Evolutionary conservation across 2,888 invertebrate species (phyloP).

Genomic region (Mechanitis messenoides): DNA sequence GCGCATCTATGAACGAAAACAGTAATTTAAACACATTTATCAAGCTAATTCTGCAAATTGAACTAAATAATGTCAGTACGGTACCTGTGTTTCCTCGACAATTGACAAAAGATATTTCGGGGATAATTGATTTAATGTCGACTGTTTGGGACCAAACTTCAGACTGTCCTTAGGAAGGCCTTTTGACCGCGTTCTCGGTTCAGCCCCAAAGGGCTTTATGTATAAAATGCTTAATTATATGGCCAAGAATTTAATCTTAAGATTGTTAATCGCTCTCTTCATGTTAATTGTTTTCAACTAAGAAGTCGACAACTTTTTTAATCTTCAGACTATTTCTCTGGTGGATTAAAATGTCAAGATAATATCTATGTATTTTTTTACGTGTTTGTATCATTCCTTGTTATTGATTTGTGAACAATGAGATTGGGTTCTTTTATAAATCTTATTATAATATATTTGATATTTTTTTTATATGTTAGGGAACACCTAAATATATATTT

Average conservation of each 20-base stretch:
- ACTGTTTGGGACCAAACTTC: conserved; percentile 27
- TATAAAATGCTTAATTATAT: neutral
- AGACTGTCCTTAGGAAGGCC: conserved; percentile 37
- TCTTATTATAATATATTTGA: no score
- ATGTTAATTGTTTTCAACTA: neutral
- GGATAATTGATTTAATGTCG: conserved; percentile 31
- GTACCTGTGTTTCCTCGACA: conserved; percentile 15
- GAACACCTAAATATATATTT: no score
- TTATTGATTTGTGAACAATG: no score
- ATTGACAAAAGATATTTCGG: conserved; percentile 20
- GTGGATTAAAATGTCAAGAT: no score
- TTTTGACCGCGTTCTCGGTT: neutral
- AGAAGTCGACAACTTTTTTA: no score
- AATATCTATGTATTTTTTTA: no score
- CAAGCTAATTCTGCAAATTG: conserved; percentile 72
- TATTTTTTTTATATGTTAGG: no score
- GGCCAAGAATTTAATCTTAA: neutral
- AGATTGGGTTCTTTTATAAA: no score
- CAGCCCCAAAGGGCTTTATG: neutral
- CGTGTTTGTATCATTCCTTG: no score
- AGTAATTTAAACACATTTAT: conserved; percentile 73
- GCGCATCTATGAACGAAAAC: conserved; percentile 66
- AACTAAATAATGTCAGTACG: conserved; percentile 67
- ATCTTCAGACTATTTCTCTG: no score
- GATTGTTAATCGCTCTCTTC: neutral